Evolutionary conservation across 1,140 invertebrate genomes (phyloP), one percentile per base, ranked within the genome.

Genomic region (Globodera rostochiensis): DNA sequence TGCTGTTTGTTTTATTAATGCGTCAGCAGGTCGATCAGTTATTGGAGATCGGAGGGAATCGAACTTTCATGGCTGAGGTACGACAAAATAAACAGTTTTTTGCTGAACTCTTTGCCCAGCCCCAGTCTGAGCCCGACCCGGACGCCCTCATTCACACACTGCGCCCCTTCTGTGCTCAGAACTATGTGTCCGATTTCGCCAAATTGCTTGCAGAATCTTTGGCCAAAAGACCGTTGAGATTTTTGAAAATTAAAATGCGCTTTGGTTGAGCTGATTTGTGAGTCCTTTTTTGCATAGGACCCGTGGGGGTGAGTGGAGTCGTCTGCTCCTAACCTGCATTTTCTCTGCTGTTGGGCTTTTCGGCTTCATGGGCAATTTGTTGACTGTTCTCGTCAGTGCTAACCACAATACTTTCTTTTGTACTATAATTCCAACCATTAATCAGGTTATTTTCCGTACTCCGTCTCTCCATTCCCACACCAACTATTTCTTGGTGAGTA

Each of bases 381-480:
- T 94, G 88, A 97, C 95, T 4, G 97, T 95, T 89, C 92, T 96
- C 69, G 95, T 78, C 15, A 75, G 19, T 49, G 21, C 21, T 15
- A 7, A 0, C 69, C 19, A 9, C 19, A 36, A 21, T 36, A 25
- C 19, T 36, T 25, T 47, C 4, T 36, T 71, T 71, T 71, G 9
- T 19, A 19, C 36, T 19, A 36, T 36, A 36, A 36, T 36, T 36
- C 21, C 69, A 6, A 9, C 69, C 21, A 8, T 21, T 36, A 6
- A 9, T 71, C 25, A 76, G 74, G 74, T 97, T 13, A 96, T 98
- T 73, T 92, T 93, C 47, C 92, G 93, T 84, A 96, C 96, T 90
- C 94, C 94, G 87, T 94, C 93, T n/a, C 94, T 97, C 93, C 94
- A 95, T 87, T 95, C 94, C 0, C 94, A 95, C 1, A 93, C 92